Base-by-base conservation (phyloP, 2,888 invertebrate genomes). In the Caenorhabditis sulstoni region DNA sequence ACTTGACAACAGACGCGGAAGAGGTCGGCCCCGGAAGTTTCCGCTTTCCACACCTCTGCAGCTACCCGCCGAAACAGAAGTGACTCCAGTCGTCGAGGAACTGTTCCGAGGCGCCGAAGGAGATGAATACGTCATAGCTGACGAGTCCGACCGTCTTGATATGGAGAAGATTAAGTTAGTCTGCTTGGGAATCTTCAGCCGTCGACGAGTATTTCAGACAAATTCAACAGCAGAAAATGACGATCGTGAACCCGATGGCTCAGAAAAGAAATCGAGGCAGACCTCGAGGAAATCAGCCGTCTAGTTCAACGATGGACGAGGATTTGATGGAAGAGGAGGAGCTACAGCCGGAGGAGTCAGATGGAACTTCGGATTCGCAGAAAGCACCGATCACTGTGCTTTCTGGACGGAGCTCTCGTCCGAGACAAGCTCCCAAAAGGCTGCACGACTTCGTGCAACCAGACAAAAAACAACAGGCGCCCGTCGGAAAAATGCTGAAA, bases 191-290 rank as follows among this genome's bases (percentile, higher is more conserved):
- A 37, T 1, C 29, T 12, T 9, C 20, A 47, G 22, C 4, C 18
- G n/a, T n/a, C n/a, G n/a, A n/a, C n/a, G n/a, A 22, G 23, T 35
- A 18, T 64, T 66, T 14, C 66, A 64, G 76, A 45, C 50, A 65
- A 77, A 70, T 70, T 22, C 77, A 78, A 44, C 77, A 78, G 8
- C 66, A 78, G 39, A 78, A 78, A 59, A 78, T 78, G 77, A 47
- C 61, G 22, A 53, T 71, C 14, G 77, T 78, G 12, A 66, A 58
- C 5, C 71, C 77, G 35, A 71, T 78, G 66, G 65, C 66, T 39
- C 68, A 68, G 47, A 70, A 70, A 9, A 57, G 77, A 37, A 68
- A 64, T 7, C 29, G 29, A 29, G 29, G 29, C 3, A 29, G 29
- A 29, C 29, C 29, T 29, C 29, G 29, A 7, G 29, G 29, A 29